Percentiles rank a stretch among this genome's conserved stretches.
phyloP scores from a whole-genome alignment of 2,888 invertebrate genomes.

The Sinodicranocentrus sp. region DNA sequence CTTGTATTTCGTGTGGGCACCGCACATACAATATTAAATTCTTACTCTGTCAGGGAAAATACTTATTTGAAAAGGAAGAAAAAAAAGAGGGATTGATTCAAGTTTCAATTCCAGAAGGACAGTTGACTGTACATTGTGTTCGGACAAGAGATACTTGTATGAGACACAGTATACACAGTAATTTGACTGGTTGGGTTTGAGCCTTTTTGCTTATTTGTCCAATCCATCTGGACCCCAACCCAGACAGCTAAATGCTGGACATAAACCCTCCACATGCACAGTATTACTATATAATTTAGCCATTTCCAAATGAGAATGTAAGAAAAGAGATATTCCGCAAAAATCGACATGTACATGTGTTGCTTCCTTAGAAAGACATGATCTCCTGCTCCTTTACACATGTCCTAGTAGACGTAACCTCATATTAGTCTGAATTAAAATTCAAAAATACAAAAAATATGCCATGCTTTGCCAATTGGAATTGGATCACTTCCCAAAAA shows the following conservation, averaged over 20 bases:
- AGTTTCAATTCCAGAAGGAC: neutral
- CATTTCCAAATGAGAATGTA: constrained; percentile 30
- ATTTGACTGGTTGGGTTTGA: constrained; percentile 47
- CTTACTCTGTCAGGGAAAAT: constrained; percentile 14
- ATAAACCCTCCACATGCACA: constrained; percentile 16
- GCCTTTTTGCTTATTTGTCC: constrained; percentile 57
- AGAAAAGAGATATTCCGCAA: constrained; percentile 21
- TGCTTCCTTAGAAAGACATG: constrained; percentile 28
- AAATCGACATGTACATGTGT: constrained; percentile 48
- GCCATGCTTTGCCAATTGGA: constrained; percentile 33
- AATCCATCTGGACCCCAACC: constrained; percentile 43
- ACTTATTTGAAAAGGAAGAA: constrained; percentile 20
- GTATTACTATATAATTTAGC: constrained; percentile 34
- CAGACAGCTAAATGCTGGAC: constrained; percentile 7
- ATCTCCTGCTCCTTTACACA: constrained; percentile 43
- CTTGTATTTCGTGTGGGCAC: constrained; percentile 47
- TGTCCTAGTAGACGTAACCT: constrained; percentile 27
- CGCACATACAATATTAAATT: no score
- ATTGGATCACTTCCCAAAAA: constrained; percentile 35
- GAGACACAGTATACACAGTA: neutral
- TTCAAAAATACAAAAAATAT: constrained; percentile 17
- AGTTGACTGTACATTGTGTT: neutral
- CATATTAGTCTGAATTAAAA: constrained; percentile 42
- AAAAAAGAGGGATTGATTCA: constrained; percentile 10
- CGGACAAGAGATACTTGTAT: neutral